Percentiles rank a stretch among this genome's conserved stretches.
Conservation (phyloP, 2,888 invertebrate species). For the Cosmorhoe ocellata region DNA sequence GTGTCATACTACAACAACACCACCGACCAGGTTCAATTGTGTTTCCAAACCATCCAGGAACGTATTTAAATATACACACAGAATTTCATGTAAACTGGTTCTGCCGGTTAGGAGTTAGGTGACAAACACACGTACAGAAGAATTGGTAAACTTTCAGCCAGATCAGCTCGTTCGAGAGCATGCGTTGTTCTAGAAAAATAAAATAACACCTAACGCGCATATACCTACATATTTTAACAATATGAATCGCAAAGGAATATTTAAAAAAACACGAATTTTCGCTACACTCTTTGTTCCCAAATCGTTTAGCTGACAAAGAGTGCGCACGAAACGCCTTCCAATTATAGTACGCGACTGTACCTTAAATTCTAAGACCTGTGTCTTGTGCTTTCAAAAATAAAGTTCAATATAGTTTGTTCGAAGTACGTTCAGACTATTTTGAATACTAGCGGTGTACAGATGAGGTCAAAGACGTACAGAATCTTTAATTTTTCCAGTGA, state of each 20-base stretch:
- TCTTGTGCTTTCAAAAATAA: not conserved
- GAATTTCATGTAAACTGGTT: no score
- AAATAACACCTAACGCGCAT: no score
- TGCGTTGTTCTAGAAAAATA: no score
- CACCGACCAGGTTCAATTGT: no score
- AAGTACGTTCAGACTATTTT: conserved; percentile 2
- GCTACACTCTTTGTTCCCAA: conserved; percentile 49
- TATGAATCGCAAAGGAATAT: conserved; percentile 46
- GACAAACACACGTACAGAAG: no score
- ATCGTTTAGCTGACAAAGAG: conserved; percentile 45
- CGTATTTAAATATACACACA: no score
- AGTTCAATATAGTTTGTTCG: conserved; percentile 2
- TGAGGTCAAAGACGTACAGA: conserved; percentile 25
- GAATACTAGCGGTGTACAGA: conserved; percentile 24
- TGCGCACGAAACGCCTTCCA: conserved; percentile 26
- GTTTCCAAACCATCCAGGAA: no score
- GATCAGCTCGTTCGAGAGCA: no score
- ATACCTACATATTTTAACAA: no score
- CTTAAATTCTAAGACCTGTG: conserved; percentile 2
- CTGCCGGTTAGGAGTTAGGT: no score
- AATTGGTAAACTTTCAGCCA: no score
- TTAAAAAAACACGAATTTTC: conserved; percentile 49
- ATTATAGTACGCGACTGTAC: conserved; percentile 18
- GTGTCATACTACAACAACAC: no score
- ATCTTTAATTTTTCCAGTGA: conserved; percentile 19